Percentiles rank a stretch among this genome's conserved stretches.
These are phyloP conservation scores for Papilio elwesi DNA, from an alignment of 2,888 invertebrate genomes.

Conservation along the genomic window DNA sequence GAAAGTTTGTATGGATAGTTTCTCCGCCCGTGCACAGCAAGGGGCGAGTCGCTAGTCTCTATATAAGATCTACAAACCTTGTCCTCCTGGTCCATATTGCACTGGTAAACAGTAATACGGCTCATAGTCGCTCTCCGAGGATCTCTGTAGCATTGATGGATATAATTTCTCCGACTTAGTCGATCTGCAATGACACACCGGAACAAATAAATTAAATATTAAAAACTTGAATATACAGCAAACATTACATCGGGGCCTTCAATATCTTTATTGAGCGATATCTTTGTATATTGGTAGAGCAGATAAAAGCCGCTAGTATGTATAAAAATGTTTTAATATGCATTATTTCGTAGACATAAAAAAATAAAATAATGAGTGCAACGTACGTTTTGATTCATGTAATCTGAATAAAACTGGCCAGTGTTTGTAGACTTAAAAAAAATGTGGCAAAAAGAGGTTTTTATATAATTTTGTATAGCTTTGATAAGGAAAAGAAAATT, in stretches of 20 bases:
- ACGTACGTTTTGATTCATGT: not conserved
- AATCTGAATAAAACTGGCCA: constrained; percentile 21
- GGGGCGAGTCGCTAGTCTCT: not conserved
- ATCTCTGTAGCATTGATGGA: constrained; percentile 94
- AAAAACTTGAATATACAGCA: constrained; percentile 38
- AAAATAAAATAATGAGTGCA: constrained; percentile 37
- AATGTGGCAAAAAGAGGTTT: constrained; percentile 16
- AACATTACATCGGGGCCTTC: constrained; percentile 56
- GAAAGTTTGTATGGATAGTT: too few species aligned
- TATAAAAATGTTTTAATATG: constrained; percentile 41
- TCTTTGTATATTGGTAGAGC: constrained; percentile 52
- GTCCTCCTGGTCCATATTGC: constrained; percentile 83
- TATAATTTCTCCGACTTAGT: constrained; percentile 98
- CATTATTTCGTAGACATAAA: constrained; percentile 40
- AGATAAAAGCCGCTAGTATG: constrained; percentile 55
- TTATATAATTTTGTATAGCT: constrained; percentile 30
- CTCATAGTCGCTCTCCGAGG: constrained; percentile 92
- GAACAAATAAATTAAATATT: constrained; percentile 9
- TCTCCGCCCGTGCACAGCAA: too few species aligned
- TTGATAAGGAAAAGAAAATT: constrained; percentile 37
- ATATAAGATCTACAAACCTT: constrained; percentile 78
- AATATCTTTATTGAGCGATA: constrained; percentile 21
- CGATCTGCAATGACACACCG: constrained; percentile 86
- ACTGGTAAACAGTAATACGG: constrained; percentile 94
- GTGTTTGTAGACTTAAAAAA: not conserved